phyloP scores from a whole-genome alignment of 2,113 vertebrate genomes.

The Cyprinodon tularosa region DNA sequence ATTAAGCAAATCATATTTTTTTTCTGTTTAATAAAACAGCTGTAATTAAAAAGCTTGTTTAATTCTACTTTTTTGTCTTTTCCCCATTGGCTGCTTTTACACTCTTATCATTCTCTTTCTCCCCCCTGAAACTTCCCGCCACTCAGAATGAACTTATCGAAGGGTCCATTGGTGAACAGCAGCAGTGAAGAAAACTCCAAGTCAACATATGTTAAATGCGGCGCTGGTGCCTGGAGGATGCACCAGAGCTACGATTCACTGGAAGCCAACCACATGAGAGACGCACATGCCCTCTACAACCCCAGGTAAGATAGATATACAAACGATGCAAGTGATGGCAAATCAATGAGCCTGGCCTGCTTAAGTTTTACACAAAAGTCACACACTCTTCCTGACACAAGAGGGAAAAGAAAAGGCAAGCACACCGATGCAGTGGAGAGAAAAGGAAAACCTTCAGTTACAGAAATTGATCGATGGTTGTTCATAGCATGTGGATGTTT shows the following conservation, averaged over 20 bases:
- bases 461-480: slow-evolving; percentile 18
- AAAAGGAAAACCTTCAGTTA: neutral
- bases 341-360: slow-evolving; percentile 14
- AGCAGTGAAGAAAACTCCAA: slow-evolving; percentile 82
- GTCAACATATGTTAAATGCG: slow-evolving; percentile 80
- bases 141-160: slow-evolving; percentile 86
- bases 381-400: neutral
- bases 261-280: slow-evolving; percentile 82
- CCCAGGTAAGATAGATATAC: slow-evolving; percentile 66
- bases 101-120: slow-evolving; percentile 52
- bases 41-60: neutral
- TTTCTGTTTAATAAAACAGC: neutral
- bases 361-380: slow-evolving; percentile 44
- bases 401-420: slow-evolving; percentile 43
- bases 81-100: slow-evolving; percentile 30
- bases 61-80: slow-evolving; percentile 24
- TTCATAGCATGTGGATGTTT: neutral
- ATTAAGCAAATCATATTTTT: neutral
- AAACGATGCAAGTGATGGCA: slow-evolving; percentile 1
- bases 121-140: slow-evolving; percentile 26
- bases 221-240: slow-evolving; percentile 84
- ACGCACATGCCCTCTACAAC: slow-evolving; percentile 84
- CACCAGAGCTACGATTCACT: slow-evolving; percentile 83
- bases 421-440: slow-evolving; percentile 3
- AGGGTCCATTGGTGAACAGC: slow-evolving; percentile 84